A percentile compares a stretch with the other conserved stretches of the same genome.
These are phyloP conservation scores for Caranx melampygus DNA, from an alignment of 2,113 vertebrate genomes.

Conservation along the genomic window DNA sequence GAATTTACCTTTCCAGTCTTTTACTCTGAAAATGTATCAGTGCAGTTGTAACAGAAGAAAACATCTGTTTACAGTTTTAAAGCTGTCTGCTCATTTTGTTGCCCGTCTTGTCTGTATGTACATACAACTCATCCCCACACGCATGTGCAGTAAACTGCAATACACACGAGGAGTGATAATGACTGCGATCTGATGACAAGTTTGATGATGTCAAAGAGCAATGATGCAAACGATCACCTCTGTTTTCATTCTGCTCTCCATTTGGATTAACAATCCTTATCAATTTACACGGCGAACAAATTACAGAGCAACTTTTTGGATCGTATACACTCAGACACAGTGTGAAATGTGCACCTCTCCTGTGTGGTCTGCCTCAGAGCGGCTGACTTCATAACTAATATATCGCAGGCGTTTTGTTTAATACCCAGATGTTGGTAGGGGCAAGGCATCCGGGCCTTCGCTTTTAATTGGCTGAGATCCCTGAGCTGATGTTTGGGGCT, in stretches of 20 bases:
- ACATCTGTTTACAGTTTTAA: background rate
- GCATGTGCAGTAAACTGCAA: constrained; percentile 22
- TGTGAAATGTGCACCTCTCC: constrained; percentile 54
- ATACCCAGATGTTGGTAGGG: constrained; percentile 79
- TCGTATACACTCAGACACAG: constrained; percentile 23
- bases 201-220: constrained; percentile 48
- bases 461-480: constrained; percentile 77
- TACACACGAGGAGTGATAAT: constrained; percentile 39
- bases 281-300: constrained; percentile 51
- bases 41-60: background rate
- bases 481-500: constrained; percentile 70
- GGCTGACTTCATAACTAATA: constrained; percentile 80
- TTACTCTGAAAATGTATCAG: too few species aligned
- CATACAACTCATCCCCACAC: background rate
- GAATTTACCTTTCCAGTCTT: too few species aligned
- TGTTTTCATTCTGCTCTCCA: constrained; percentile 49
- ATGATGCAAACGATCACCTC: constrained; percentile 30
- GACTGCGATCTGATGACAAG: constrained; percentile 23
- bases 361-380: constrained; percentile 81
- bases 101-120: background rate
- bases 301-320: constrained; percentile 46
- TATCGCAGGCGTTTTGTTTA: constrained; percentile 75
- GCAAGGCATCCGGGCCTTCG: constrained; percentile 69
- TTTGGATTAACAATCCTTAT: constrained; percentile 63
- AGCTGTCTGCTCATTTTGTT: background rate